These are phyloP conservation scores for Cactoblastis cactorum DNA, from an alignment of 2,888 invertebrate genomes.

Conservation along the genomic window DNA sequence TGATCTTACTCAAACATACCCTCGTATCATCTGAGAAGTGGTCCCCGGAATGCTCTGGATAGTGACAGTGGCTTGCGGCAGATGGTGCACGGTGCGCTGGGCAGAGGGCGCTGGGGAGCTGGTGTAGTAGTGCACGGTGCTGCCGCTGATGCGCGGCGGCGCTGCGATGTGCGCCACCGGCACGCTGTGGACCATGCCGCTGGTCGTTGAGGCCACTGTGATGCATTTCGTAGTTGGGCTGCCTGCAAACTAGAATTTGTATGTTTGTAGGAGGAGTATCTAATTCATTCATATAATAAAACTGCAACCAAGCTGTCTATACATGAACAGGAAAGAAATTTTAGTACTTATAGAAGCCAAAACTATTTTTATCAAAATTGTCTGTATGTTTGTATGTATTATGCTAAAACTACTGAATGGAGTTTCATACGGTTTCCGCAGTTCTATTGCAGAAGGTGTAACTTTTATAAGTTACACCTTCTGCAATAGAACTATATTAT, in stretches of 20 bases:
- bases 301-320: too few relatives aligned
- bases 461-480: too few relatives aligned
- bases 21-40: slow-evolving; percentile 62
- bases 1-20: slow-evolving; percentile 32
- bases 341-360: too few relatives aligned
- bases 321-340: too few relatives aligned
- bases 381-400: too few relatives aligned
- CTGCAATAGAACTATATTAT: too few relatives aligned
- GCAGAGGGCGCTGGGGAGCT: slow-evolving; percentile 33
- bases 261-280: not conserved
- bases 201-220: slow-evolving; percentile 69
- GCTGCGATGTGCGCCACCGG: slow-evolving; percentile 64
- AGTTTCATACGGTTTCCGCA: too few relatives aligned
- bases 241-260: slow-evolving; percentile 44
- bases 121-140: slow-evolving; percentile 60
- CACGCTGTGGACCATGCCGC: slow-evolving; percentile 69
- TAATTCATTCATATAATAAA: too few relatives aligned
- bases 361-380: too few relatives aligned
- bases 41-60: slow-evolving; percentile 65
- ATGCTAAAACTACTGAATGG: too few relatives aligned
- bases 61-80: slow-evolving; percentile 64
- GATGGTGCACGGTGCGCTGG: slow-evolving; percentile 50
- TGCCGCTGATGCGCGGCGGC: slow-evolving; percentile 57
- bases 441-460: too few relatives aligned
- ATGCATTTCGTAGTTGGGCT: slow-evolving; percentile 64